Evolutionary conservation across 2,888 invertebrate genomes (phyloP).

Genomic region (Atrina japonica): DNA sequence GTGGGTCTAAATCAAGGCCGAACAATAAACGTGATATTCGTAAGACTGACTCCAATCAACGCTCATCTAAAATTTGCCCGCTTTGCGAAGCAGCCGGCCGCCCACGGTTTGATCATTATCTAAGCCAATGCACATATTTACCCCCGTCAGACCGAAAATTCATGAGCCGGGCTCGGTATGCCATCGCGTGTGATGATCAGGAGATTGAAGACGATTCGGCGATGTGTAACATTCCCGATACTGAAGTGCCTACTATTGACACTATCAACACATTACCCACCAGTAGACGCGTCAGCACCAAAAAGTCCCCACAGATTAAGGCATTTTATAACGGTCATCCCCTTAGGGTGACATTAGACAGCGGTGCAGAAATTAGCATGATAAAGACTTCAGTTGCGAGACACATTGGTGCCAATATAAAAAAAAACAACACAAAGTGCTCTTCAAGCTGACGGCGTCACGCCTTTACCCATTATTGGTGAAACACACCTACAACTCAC

Average conservation of each 20-base stretch:
- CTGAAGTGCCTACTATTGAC: neutral
- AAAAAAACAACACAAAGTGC: slow-evolving; percentile 1
- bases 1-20: neutral
- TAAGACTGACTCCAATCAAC: too few species aligned
- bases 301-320: too few species aligned
- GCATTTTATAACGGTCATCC: slow-evolving; percentile 45
- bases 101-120: slow-evolving; percentile 39
- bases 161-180: slow-evolving; percentile 38
- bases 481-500: slow-evolving; percentile 16
- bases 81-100: slow-evolving; percentile 54
- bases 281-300: slow-evolving; percentile 41
- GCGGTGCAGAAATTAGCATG: too few species aligned
- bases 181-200: slow-evolving; percentile 25
- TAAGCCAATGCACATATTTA: slow-evolving; percentile 50
- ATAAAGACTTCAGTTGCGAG: neutral
- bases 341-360: slow-evolving; percentile 46
- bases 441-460: neutral
- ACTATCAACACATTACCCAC: slow-evolving; percentile 8
- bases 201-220: neutral
- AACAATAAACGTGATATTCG: neutral
- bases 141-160: slow-evolving; percentile 50
- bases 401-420: neutral
- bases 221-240: neutral
- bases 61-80: slow-evolving; percentile 40
- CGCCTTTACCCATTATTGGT: slow-evolving; percentile 8